Conservation (phyloP, 2,888 invertebrate genomes). For the Deilephila porcellus region DNA sequence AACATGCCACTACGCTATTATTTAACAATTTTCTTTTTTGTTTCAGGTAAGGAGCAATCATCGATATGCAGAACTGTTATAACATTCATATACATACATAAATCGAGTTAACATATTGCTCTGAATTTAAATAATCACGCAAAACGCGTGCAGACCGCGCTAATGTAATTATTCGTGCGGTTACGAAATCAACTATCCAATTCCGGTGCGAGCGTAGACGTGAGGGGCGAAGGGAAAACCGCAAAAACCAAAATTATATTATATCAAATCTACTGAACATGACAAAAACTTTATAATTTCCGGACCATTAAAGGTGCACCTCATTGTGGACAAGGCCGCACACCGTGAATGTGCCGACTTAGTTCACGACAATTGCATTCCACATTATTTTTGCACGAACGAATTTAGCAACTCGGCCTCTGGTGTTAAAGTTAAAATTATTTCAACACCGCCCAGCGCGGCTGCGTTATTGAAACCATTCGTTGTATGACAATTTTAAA, state of each 20-base stretch:
- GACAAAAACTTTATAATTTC: conserved; percentile 75
- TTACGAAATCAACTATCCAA: conserved; percentile 63
- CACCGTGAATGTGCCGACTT: conserved; percentile 63
- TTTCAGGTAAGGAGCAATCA: conserved; percentile 8
- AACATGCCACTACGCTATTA: neutral
- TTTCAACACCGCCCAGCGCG: conserved; percentile 46
- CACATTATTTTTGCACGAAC: conserved; percentile 61
- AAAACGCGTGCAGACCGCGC: conserved; percentile 37
- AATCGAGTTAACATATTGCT: conserved; percentile 19
- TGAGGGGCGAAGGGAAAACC: conserved; percentile 48
- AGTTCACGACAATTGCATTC: conserved; percentile 76
- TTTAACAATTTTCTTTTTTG: conserved; percentile 12
- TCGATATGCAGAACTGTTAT: neutral
- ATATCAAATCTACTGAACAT: conserved; percentile 57
- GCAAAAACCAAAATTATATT: conserved; percentile 56
- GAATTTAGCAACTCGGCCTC: conserved; percentile 65
- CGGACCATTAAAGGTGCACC: conserved; percentile 73
- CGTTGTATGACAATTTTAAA: conserved; percentile 70
- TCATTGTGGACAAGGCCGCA: conserved; percentile 73
- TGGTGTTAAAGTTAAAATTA: conserved; percentile 63
- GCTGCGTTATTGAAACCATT: conserved; percentile 52
- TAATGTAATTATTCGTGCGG: conserved; percentile 46
- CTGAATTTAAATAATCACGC: conserved; percentile 36
- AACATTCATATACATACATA: neutral
- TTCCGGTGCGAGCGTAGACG: conserved; percentile 46